Conservation (phyloP, 2,113 vertebrate genomes). For the Bostrychus sinensis region DNA sequence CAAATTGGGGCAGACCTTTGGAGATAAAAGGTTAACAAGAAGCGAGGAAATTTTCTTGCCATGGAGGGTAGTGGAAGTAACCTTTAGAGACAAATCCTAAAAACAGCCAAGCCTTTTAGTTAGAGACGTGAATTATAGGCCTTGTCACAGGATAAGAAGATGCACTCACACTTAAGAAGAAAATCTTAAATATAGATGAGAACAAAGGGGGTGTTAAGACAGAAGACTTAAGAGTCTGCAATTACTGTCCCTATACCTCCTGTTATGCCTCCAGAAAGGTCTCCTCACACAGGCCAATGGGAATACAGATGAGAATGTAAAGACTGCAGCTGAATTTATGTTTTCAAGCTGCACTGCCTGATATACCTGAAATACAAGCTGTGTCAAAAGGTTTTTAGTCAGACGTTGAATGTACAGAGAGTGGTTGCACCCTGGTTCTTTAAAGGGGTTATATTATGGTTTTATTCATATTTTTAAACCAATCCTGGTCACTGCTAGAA, state of each 20-base stretch:
- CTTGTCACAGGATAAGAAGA: constrained; percentile 39
- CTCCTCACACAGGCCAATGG: neutral
- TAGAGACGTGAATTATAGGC: constrained; percentile 46
- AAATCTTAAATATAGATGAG: constrained; percentile 60
- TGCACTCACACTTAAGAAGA: constrained; percentile 43
- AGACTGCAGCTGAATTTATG: neutral
- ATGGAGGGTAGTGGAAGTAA: constrained; percentile 10
- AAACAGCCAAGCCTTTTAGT: constrained; percentile 38
- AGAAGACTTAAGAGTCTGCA: constrained; percentile 12
- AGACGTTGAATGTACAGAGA: no score
- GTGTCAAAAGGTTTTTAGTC: no score
- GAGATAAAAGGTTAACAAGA: neutral
- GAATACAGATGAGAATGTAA: neutral
- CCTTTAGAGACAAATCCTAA: constrained; percentile 36
- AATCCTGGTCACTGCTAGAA: no score
- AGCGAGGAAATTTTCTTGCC: constrained; percentile 15
- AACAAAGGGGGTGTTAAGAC: constrained; percentile 14
- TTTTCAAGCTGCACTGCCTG: no score
- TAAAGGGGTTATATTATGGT: no score
- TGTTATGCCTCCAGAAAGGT: constrained; percentile 6
- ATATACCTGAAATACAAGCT: no score
- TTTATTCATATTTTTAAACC: no score
- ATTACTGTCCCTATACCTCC: constrained; percentile 2
- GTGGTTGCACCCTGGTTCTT: no score
- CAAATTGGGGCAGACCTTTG: constrained; percentile 43